These are phyloP conservation scores for Hippopotamyrus pictus DNA, from an alignment of 2,797 vertebrate genomes.

Conservation along the genomic window DNA sequence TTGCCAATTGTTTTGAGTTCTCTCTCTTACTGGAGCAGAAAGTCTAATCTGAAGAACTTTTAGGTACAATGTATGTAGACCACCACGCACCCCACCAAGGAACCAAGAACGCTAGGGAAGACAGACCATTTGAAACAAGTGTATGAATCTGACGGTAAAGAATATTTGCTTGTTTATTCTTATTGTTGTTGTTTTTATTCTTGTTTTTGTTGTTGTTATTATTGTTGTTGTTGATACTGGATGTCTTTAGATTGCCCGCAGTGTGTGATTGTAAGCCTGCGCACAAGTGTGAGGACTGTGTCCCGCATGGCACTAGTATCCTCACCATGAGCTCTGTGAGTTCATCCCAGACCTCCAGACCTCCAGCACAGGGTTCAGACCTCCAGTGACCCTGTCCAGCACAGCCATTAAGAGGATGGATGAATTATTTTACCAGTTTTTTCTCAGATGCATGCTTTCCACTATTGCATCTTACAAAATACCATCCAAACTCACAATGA, in stretches of 20 bases:
- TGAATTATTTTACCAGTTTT: neutral
- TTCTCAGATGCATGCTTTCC: slow-evolving; percentile 1
- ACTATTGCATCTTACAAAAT: neutral
- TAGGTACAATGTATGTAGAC: neutral
- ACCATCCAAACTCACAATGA: neutral
- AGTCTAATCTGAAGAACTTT: neutral
- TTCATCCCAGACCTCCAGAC: too few species aligned
- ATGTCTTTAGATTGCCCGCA: neutral
- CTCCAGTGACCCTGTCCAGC: neutral
- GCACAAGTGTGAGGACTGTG: neutral
- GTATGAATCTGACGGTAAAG: neutral
- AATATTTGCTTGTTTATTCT: neutral
- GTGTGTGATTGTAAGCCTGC: neutral
- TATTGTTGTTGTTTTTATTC: neutral
- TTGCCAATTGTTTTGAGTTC: neutral
- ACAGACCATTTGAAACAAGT: neutral
- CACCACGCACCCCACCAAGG: neutral
- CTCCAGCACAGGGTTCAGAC: too few species aligned
- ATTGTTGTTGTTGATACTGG: neutral
- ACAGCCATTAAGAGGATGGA: neutral
- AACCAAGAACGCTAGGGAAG: neutral
- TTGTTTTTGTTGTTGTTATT: neutral
- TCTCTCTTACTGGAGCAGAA: neutral
- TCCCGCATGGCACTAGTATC: neutral
- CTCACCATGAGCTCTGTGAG: neutral